Conservation (phyloP, 2,113 vertebrate genomes). For the Theristicus caerulescens region DNA sequence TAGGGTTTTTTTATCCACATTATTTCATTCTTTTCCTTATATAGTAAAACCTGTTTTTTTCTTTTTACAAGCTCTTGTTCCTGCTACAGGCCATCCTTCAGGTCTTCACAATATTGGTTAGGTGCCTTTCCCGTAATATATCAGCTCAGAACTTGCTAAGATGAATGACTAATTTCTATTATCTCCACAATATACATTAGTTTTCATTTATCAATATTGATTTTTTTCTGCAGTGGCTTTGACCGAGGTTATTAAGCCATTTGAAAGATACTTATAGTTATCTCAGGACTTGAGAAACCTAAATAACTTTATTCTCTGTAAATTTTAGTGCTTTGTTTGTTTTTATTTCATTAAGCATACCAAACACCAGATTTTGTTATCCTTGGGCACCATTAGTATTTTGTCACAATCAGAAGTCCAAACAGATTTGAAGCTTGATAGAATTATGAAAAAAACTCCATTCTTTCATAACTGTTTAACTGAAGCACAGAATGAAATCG, state of each 20-base stretch:
- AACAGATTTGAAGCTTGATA: background rate
- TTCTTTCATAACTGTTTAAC: background rate
- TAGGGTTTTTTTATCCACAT: background rate
- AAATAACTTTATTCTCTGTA: background rate
- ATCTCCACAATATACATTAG: background rate
- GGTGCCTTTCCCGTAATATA: background rate
- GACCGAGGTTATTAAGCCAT: background rate
- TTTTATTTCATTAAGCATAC: background rate
- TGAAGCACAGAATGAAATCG: background rate
- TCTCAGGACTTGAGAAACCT: background rate
- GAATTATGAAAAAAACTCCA: background rate
- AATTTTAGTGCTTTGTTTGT: background rate
- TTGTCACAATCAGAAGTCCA: background rate
- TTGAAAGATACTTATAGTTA: background rate
- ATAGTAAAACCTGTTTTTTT: background rate
- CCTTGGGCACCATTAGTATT: background rate
- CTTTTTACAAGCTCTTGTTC: background rate
- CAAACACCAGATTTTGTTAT: background rate
- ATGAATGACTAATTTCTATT: background rate
- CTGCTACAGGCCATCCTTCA: background rate
- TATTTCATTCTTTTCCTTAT: background rate
- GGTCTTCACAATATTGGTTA: background rate
- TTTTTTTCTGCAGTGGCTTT: background rate
- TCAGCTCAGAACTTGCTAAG: background rate
- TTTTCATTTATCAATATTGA: slow-evolving; percentile 31